Evolutionary conservation across 1,140 invertebrate genomes (phyloP).

Genomic region (Aphelenchoides fujianensis): DNA sequence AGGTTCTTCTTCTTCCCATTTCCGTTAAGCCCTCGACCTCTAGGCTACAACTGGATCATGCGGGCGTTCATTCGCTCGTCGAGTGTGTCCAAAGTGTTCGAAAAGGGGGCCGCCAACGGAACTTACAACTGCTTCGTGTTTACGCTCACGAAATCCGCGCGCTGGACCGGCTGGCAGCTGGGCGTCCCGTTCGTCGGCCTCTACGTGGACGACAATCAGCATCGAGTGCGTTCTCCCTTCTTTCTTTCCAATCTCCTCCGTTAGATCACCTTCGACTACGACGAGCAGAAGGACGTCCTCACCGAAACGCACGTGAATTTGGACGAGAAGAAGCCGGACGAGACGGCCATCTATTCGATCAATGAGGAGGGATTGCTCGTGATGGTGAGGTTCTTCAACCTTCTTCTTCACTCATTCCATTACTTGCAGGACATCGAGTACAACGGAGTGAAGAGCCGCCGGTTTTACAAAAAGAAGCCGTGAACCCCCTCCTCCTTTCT

Average conservation of each 20-base stretch:
- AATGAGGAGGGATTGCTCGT: slow-evolving; percentile 30
- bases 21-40: not conserved
- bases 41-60: slow-evolving; percentile 50
- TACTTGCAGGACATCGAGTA: slow-evolving; percentile 42
- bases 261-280: slow-evolving; percentile 41
- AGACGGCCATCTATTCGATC: slow-evolving; percentile 37
- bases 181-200: slow-evolving; percentile 37
- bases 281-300: slow-evolving; percentile 24
- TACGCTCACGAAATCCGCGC: slow-evolving; percentile 42
- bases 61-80: slow-evolving; percentile 15
- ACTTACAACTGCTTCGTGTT: slow-evolving; percentile 30
- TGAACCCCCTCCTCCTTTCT: no score
- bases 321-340: slow-evolving; percentile 17
- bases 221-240: slow-evolving; percentile 23
- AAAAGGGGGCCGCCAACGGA: slow-evolving; percentile 27
- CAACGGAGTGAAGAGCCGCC: slow-evolving; percentile 30
- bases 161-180: slow-evolving; percentile 39
- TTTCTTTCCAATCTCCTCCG: slow-evolving; percentile 12
- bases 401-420: slow-evolving; percentile 9
- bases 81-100: slow-evolving; percentile 37
- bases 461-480: slow-evolving; percentile 37
- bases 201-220: slow-evolving; percentile 39
- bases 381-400: slow-evolving; percentile 29
- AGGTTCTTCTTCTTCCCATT: no score
- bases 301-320: slow-evolving; percentile 34